Evolutionary conservation across 2,888 invertebrate species (phyloP), one percentile per base, ranked within the genome.

Genomic region (Yponomeuta cagnagella): DNA sequence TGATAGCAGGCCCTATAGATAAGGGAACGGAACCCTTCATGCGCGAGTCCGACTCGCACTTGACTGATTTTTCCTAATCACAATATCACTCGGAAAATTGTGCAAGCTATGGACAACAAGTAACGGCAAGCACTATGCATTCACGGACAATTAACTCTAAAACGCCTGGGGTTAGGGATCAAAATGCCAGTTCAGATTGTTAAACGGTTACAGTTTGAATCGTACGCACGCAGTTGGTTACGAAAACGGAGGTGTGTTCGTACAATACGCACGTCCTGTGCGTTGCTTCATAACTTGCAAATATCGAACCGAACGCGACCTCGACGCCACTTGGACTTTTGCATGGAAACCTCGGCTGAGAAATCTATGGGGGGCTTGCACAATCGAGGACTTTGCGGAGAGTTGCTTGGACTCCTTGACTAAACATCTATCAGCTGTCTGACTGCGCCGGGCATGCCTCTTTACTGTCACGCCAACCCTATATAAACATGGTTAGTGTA

Each of bases 181-280:
- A 43, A 43, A 43, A 8, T 43, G 43, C 43, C 43, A 43, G 43
- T 6, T 43, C 6, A 8, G 9, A 8, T 43, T 43, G 43, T 5
- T 43, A 43, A 43, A 43, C 43, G 43, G 43, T 43, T 43, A 43
- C 43, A 43, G 43, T 8, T 33, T 5, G 52, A 58, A 58, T 15
- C 15, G 52, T 58, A 15, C 52, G 52, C 52, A 58, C 52, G 52
- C 52, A 58, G 52, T 58, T 12, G 52, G 52, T 58, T 58, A 15
- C 52, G 52, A 58, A 58, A 58, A 58, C 52, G 15, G 15, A 58
- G 52, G 12, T 15, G 52, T 12, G 52, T 58, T 58, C 52, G 52
- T 58, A 58, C 52, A 58, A 58, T 58, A 58, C 52, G 52, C 52
- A 58, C 52, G 52, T 58, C 52, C 52, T 58, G 52, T 58, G 15